A percentile compares a stretch with the other conserved stretches of the same genome.
Evolutionary conservation across 2,888 invertebrate species (phyloP).

Genomic region (Dyspetes luteomarginatus): DNA sequence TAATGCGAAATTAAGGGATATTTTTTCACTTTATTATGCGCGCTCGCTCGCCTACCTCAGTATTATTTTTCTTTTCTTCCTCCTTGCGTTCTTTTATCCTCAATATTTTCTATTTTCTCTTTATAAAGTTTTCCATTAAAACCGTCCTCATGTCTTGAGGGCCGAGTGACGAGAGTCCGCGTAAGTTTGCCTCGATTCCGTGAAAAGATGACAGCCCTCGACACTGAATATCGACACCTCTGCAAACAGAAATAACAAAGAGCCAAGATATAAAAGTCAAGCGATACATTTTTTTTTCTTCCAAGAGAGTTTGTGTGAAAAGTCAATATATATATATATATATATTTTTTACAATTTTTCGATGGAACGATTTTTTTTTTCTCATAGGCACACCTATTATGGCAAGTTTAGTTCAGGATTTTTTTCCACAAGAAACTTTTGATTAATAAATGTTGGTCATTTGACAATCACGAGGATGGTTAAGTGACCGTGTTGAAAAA

Average conservation of each 20-base stretch:
- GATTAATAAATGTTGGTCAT: no score
- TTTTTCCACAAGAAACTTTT: no score
- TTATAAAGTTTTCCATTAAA: conserved; percentile 53
- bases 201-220: conserved; percentile 94
- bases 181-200: conserved; percentile 87
- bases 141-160: conserved; percentile 83
- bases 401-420: no score
- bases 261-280: no score
- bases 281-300: no score
- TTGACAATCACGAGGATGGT: no score
- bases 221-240: conserved; percentile 98
- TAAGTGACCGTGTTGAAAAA: not conserved
- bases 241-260: conserved; percentile 85
- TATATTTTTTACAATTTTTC: no score
- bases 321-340: no score
- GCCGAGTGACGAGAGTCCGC: conserved; percentile 88
- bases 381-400: no score
- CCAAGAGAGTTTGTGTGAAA: no score
- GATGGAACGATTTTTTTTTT: no score
- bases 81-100: conserved; percentile 14
- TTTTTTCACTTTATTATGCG: conserved; percentile 12
- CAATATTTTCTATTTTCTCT: conserved; percentile 51
- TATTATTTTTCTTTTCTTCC: not conserved
- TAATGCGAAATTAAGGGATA: conserved; percentile 22
- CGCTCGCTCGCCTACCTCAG: not conserved